phyloP scores from a whole-genome alignment of 2,797 vertebrate genomes.

The Taenioides sp. region DNA sequence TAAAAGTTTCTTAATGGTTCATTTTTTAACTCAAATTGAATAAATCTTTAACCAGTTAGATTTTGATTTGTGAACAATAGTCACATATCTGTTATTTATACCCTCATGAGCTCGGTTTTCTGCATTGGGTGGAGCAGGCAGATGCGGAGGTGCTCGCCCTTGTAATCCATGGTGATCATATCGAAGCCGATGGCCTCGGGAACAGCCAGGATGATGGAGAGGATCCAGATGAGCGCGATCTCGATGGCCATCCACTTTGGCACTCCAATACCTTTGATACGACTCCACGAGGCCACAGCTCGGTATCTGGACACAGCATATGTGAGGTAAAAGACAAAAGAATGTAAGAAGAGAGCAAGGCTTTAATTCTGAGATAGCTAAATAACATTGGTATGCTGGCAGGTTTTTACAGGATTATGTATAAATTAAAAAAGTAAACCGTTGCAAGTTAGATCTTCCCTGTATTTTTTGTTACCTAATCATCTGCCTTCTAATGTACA shows the following conservation, averaged over 20 bases:
- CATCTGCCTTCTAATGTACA: background rate
- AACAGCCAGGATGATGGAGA: conserved; percentile 88
- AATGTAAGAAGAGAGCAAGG: background rate
- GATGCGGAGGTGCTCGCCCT: conserved; percentile 83
- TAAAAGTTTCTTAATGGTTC: too few relatives aligned
- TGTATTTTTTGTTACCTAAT: background rate
- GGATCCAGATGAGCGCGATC: conserved; percentile 91
- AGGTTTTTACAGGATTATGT: background rate
- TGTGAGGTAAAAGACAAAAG: background rate
- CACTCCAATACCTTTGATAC: conserved; percentile 92
- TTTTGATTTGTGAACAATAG: background rate
- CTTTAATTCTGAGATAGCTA: background rate
- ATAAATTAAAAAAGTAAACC: background rate
- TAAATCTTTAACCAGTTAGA: background rate
- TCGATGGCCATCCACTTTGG: conserved; percentile 93
- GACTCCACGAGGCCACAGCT: conserved; percentile 94
- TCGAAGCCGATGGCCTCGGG: conserved; percentile 93
- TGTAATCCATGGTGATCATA: conserved; percentile 88
- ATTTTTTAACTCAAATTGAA: background rate
- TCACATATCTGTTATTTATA: conserved; percentile 56
- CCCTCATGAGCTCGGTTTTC: conserved; percentile 87
- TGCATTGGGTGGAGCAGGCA: conserved; percentile 89
- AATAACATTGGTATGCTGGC: too few relatives aligned
- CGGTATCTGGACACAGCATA: conserved; percentile 81
- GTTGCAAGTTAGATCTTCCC: background rate